Evolutionary conservation across 2,888 invertebrate genomes (phyloP).

Genomic region (Watsonalla binaria): DNA sequence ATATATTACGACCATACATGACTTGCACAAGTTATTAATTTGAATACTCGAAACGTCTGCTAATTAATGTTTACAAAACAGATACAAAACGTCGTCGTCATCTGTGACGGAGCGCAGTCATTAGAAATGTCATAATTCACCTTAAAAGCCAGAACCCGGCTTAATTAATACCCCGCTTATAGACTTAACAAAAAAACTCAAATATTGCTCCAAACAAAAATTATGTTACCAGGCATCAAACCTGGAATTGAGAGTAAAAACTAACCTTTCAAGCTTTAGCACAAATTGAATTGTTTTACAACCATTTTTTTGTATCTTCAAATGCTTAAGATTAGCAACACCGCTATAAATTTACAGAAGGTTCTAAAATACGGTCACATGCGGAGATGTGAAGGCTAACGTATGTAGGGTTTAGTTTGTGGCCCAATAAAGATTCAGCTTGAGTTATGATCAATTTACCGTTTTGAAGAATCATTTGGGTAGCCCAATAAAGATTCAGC

Average conservation of each 20-base stretch:
- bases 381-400: neutral
- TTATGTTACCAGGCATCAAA: slow-evolving; percentile 6
- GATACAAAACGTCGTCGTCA: slow-evolving; percentile 2
- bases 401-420: neutral
- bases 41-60: neutral
- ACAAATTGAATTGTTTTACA: no score
- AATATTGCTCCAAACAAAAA: neutral
- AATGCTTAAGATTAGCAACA: neutral
- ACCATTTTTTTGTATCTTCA: no score
- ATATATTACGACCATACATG: neutral
- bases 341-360: neutral
- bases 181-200: slow-evolving; percentile 10
- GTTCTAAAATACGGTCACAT: neutral
- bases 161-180: slow-evolving; percentile 22
- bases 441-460: neutral
- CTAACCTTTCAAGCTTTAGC: no score
- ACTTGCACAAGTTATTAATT: no score
- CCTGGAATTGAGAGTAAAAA: slow-evolving; percentile 2
- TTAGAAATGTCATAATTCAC: slow-evolving; percentile 13
- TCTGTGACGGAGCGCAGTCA: slow-evolving; percentile 7
- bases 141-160: slow-evolving; percentile 10
- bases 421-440: neutral
- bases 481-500: neutral
- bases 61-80: neutral
- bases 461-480: neutral